Evolutionary conservation across 2,113 vertebrate species (phyloP).

Genomic region (Phodopus roborovskii): DNA sequence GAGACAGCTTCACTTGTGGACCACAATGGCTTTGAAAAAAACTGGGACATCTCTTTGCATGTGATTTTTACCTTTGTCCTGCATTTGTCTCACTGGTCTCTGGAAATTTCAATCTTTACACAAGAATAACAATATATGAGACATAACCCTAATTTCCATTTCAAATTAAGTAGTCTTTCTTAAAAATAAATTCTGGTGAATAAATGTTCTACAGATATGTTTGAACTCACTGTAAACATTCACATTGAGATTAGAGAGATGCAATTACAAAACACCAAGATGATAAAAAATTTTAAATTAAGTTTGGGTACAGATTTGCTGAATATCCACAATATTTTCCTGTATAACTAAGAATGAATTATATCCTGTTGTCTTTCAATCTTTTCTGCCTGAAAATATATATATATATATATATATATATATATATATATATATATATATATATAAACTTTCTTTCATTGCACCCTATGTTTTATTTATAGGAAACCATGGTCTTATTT

Average conservation of each 20-base stretch:
- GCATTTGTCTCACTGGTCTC: not conserved
- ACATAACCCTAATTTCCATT: slow-evolving; percentile 18
- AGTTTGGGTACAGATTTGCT: not conserved
- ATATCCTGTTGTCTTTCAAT: not conserved
- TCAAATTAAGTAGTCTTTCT: slow-evolving; percentile 1
- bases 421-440: slow-evolving; percentile 54
- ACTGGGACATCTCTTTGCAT: slow-evolving; percentile 1
- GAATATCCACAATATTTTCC: slow-evolving; percentile 2
- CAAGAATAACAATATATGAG: not conserved
- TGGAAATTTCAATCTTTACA: slow-evolving; percentile 20
- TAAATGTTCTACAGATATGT: slow-evolving; percentile 2
- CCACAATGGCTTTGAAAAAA: slow-evolving; percentile 34
- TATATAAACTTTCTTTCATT: not conserved
- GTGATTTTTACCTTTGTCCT: slow-evolving; percentile 37
- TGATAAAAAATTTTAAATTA: not conserved
- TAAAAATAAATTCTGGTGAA: slow-evolving; percentile 38
- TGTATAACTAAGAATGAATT: slow-evolving; percentile 30
- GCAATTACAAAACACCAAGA: not conserved
- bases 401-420: too few relatives aligned
- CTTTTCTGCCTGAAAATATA: slow-evolving; percentile 49
- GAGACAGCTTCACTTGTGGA: not conserved
- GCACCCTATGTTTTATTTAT: not conserved
- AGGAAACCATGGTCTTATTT: not conserved
- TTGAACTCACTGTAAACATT: not conserved
- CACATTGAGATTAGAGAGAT: not conserved